Evolutionary conservation across 2,113 vertebrate genomes (phyloP).

Genomic region (Hemiscyllium ocellatum): DNA sequence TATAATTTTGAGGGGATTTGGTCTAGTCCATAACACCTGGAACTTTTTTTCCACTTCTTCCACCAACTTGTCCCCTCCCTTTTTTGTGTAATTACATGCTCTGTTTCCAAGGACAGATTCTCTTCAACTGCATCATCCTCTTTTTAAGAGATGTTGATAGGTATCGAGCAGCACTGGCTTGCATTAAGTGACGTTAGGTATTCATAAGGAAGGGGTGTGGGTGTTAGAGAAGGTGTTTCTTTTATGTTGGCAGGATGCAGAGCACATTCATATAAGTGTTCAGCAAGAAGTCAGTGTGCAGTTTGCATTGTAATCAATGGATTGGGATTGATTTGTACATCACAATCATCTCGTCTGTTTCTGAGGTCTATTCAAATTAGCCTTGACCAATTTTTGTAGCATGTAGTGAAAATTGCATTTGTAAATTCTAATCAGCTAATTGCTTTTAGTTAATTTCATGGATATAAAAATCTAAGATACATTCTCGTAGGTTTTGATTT

Average conservation of each 20-base stretch:
- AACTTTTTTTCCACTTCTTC: background rate
- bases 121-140: background rate
- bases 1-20: too few species aligned
- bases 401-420: background rate
- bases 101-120: background rate
- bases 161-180: background rate
- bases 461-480: background rate
- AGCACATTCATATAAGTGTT: background rate
- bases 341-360: background rate
- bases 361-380: background rate
- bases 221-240: too few species aligned
- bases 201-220: background rate
- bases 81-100: background rate
- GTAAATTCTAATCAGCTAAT: slow-evolving; percentile 29
- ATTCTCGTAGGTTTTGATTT: background rate
- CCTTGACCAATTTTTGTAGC: background rate
- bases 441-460: background rate
- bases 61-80: background rate
- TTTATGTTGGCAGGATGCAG: background rate
- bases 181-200: background rate
- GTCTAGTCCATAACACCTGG: too few species aligned
- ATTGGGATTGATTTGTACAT: background rate
- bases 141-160: background rate
- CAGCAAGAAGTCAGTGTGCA: background rate
- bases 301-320: background rate